Evolutionary conservation across 2,113 vertebrate genomes (phyloP).

Genomic region (Tetraodon nigroviridis): DNA sequence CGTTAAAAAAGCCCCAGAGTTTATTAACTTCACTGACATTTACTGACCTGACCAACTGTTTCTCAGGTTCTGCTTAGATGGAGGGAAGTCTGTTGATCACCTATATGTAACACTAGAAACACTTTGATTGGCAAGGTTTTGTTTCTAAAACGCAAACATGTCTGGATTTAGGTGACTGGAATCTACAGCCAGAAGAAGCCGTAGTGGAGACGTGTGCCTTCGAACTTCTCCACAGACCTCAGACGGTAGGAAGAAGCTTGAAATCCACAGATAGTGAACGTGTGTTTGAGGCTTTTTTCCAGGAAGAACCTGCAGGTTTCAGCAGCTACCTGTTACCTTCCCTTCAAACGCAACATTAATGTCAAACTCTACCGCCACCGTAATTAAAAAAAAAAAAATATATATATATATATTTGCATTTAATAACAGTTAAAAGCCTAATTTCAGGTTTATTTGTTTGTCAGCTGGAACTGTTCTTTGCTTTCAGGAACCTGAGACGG

Average conservation of each 20-base stretch:
- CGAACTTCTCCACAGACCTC: conserved; percentile 60
- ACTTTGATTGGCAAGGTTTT: too few relatives aligned
- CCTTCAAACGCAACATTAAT: too few relatives aligned
- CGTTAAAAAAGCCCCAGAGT: background rate
- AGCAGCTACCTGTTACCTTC: too few relatives aligned
- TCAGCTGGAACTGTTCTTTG: background rate
- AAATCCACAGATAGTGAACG: background rate
- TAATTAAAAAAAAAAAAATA: too few relatives aligned
- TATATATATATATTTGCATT: too few relatives aligned
- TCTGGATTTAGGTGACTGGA: conserved; percentile 34
- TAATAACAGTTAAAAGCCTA: too few relatives aligned
- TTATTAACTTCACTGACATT: background rate
- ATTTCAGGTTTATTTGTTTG: background rate
- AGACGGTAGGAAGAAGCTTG: conserved; percentile 57
- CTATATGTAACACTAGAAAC: too few relatives aligned
- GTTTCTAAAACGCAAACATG: too few relatives aligned
- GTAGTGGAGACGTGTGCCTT: conserved; percentile 86
- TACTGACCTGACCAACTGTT: background rate
- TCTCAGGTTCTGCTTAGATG: background rate
- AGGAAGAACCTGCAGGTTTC: background rate
- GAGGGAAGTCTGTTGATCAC: background rate
- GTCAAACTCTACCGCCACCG: too few relatives aligned
- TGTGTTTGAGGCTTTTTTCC: background rate
- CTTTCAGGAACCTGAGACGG: conserved; percentile 11
- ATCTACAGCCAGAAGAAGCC: conserved; percentile 36